Evolutionary conservation across 2,113 vertebrate species (phyloP).

Genomic region (Plectropomus leopardus): DNA sequence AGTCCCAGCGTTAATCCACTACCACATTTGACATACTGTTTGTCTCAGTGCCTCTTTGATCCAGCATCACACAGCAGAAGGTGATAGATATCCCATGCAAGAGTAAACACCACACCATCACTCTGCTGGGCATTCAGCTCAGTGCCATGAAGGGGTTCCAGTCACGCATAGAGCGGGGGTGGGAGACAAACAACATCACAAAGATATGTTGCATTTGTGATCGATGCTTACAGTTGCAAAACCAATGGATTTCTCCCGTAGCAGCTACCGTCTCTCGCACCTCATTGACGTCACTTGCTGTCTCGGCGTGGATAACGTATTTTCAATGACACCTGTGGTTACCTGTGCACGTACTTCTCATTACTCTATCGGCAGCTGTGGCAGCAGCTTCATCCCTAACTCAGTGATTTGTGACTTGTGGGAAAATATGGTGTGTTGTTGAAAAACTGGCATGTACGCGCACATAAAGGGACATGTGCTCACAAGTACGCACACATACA

Average conservation of each 20-base stretch:
- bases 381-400: slow-evolving; percentile 40
- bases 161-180: slow-evolving; percentile 39
- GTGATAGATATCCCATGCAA: slow-evolving; percentile 67
- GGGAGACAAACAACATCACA: slow-evolving; percentile 50
- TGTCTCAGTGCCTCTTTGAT: slow-evolving; percentile 69
- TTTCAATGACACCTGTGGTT: slow-evolving; percentile 52
- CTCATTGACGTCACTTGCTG: slow-evolving; percentile 39
- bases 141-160: slow-evolving; percentile 37
- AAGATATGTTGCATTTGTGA: slow-evolving; percentile 52
- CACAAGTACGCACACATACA: not conserved
- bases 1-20: slow-evolving; percentile 61
- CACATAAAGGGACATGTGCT: slow-evolving; percentile 12
- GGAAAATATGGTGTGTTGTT: not conserved
- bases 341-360: slow-evolving; percentile 37
- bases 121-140: slow-evolving; percentile 51
- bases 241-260: slow-evolving; percentile 46
- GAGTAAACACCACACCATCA: slow-evolving; percentile 56
- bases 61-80: slow-evolving; percentile 44
- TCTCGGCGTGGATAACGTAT: slow-evolving; percentile 19
- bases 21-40: slow-evolving; percentile 65
- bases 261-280: slow-evolving; percentile 13
- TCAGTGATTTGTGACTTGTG: slow-evolving; percentile 52
- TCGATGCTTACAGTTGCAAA: slow-evolving; percentile 60
- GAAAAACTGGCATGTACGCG: slow-evolving; percentile 8
- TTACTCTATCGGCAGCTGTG: slow-evolving; percentile 45